Evolutionary conservation across 2,888 invertebrate genomes (phyloP).

Genomic region (Cheilosia soror): DNA sequence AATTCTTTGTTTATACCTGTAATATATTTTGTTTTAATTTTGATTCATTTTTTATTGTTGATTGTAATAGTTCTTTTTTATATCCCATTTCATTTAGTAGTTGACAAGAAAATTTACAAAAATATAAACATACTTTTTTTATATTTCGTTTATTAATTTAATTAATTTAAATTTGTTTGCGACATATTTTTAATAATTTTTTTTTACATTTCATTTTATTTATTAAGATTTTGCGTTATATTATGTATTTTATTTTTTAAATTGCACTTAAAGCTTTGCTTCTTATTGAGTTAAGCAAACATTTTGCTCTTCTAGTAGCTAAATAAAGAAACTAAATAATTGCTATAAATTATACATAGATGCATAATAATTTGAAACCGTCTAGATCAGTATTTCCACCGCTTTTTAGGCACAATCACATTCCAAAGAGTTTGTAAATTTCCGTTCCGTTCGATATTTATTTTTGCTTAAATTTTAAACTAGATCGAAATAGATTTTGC

Average conservation of each 20-base stretch:
- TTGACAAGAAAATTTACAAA: slow-evolving; percentile 71
- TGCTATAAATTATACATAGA: slow-evolving; percentile 16
- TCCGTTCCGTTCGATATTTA: background rate
- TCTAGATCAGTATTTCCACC: slow-evolving; percentile 30
- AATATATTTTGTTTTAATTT: slow-evolving; percentile 14
- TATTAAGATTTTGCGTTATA: slow-evolving; percentile 5
- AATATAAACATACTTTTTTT: slow-evolving; percentile 70
- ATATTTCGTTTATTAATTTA: slow-evolving; percentile 37
- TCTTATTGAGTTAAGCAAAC: slow-evolving; percentile 66
- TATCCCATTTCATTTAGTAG: slow-evolving; percentile 30
- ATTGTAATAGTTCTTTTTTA: slow-evolving; percentile 25
- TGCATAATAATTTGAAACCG: slow-evolving; percentile 58
- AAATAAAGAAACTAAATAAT: slow-evolving; percentile 25
- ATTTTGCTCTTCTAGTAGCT: slow-evolving; percentile 24
- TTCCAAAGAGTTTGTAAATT: slow-evolving; percentile 21
- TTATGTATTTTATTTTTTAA: slow-evolving; percentile 29
- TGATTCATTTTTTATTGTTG: slow-evolving; percentile 36
- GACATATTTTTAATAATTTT: slow-evolving; percentile 26
- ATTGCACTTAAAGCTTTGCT: slow-evolving; percentile 74
- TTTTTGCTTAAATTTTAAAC: background rate
- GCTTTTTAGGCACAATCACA: slow-evolving; percentile 41
- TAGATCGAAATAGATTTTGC: no score
- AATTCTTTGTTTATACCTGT: slow-evolving; percentile 10
- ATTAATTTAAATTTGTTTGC: slow-evolving; percentile 13
- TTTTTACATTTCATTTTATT: slow-evolving; percentile 18